These are phyloP conservation scores for Rapana venosa DNA, from an alignment of 2,888 invertebrate species.

Conservation along the genomic window DNA sequence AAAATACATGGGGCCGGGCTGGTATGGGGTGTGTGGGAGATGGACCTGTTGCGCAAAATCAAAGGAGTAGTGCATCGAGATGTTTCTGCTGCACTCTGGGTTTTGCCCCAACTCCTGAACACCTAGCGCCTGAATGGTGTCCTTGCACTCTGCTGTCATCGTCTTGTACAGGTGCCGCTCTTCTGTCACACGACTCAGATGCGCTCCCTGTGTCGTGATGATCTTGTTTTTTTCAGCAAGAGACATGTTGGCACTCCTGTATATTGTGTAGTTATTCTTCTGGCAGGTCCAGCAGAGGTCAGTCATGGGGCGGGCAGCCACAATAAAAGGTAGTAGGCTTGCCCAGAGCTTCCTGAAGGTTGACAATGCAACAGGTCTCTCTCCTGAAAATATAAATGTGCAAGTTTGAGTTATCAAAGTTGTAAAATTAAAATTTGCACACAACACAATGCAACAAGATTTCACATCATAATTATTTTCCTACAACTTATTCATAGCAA, in stretches of 20 bases:
- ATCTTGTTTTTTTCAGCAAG: too few species aligned
- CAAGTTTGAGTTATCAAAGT: too few species aligned
- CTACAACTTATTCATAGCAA: too few species aligned
- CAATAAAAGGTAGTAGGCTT: constrained; percentile 32
- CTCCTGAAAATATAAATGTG: neutral
- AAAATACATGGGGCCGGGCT: constrained; percentile 60
- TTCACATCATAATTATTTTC: too few species aligned
- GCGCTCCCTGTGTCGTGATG: too few species aligned
- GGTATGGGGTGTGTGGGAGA: constrained; percentile 54
- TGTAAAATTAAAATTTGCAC: too few species aligned
- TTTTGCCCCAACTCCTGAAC: neutral
- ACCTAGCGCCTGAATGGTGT: neutral
- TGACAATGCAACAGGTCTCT: neutral
- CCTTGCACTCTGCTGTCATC: neutral
- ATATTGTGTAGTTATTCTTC: constrained; percentile 39
- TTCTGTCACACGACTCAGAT: neutral
- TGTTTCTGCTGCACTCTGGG: too few species aligned
- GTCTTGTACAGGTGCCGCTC: neutral
- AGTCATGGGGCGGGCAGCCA: constrained; percentile 44
- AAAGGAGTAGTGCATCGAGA: constrained; percentile 51
- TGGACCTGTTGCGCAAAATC: constrained; percentile 59
- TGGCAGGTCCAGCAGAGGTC: constrained; percentile 52
- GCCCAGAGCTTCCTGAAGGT: constrained; percentile 31
- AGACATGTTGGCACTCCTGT: neutral
- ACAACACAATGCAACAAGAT: too few species aligned